Percentiles rank a stretch among this genome's conserved stretches.
Conservation (phyloP, 2,797 vertebrate species). For the Stomatorhinus walkeri region DNA sequence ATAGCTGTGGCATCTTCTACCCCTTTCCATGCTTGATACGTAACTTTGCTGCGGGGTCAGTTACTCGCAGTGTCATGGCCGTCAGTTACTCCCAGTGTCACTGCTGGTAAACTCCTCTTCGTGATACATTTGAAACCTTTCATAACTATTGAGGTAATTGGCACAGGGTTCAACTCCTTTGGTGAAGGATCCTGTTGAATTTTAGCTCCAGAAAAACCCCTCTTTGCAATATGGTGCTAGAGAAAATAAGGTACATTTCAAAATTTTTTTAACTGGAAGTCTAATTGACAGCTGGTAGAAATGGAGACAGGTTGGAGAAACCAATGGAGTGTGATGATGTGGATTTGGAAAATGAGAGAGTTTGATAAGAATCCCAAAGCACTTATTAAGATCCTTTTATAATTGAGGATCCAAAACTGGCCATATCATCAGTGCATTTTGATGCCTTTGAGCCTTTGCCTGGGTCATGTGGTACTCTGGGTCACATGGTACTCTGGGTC, state of each 20-base stretch:
- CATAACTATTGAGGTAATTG: background rate
- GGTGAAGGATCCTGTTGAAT: background rate
- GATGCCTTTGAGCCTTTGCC: background rate
- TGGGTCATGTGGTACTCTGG: background rate
- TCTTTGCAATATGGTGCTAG: background rate
- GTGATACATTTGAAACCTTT: background rate
- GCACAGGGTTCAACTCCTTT: background rate
- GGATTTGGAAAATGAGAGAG: background rate
- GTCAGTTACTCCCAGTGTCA: background rate
- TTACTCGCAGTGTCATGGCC: no score
- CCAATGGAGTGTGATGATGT: background rate
- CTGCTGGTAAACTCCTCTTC: background rate
- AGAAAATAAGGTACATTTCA: background rate
- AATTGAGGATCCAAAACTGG: background rate
- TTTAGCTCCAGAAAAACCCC: background rate
- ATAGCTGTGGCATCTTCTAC: background rate
- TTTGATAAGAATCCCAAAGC: background rate
- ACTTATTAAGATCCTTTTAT: background rate
- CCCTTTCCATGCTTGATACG: background rate
- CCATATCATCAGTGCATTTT: background rate
- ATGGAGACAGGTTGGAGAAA: background rate
- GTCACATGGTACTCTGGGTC: background rate
- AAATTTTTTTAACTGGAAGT: background rate
- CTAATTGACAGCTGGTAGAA: background rate
- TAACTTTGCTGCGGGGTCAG: background rate